These are phyloP conservation scores for Cartodere bifasciata DNA, from an alignment of 2,888 invertebrate genomes.

Conservation along the genomic window DNA sequence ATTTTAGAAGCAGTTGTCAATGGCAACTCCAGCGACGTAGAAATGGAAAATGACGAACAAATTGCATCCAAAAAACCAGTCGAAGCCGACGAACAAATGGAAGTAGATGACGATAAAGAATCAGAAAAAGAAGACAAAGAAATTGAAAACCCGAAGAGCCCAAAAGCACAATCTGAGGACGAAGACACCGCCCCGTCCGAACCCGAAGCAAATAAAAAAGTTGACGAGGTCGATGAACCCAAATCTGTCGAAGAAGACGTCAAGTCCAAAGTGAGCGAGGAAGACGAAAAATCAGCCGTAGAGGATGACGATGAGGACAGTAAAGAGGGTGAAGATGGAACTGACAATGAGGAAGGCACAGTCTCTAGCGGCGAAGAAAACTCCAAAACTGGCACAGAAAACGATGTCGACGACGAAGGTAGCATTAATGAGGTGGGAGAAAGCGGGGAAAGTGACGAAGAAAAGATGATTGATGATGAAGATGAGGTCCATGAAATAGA, in stretches of 20 bases:
- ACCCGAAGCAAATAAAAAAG: no score
- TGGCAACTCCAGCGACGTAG: slow-evolving; percentile 27
- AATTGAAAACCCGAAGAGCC: slow-evolving; percentile 13
- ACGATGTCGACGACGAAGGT: slow-evolving; percentile 10
- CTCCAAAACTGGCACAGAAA: slow-evolving; percentile 9
- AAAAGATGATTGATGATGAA: slow-evolving; percentile 17
- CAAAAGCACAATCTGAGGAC: slow-evolving; percentile 18
- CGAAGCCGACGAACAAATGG: slow-evolving; percentile 18
- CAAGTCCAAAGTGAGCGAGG: slow-evolving; percentile 5
- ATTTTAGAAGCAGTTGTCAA: slow-evolving; percentile 24
- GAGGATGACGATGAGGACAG: slow-evolving; percentile 16
- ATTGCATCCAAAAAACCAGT: no score
- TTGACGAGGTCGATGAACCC: not conserved
- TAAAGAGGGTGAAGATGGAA: slow-evolving; percentile 14
- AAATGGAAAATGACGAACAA: slow-evolving; percentile 20
- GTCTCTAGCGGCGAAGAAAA: slow-evolving; percentile 10
- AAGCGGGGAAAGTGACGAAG: slow-evolving; percentile 8
- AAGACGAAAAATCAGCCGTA: slow-evolving; percentile 7
- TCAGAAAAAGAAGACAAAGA: slow-evolving; percentile 18
- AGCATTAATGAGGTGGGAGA: slow-evolving; percentile 13
- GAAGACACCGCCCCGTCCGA: slow-evolving; percentile 12
- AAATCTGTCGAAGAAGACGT: slow-evolving; percentile 6
- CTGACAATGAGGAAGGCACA: slow-evolving; percentile 15
- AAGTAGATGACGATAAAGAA: slow-evolving; percentile 26
- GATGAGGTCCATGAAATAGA: slow-evolving; percentile 24